Evolutionary conservation across 2,113 vertebrate genomes (phyloP).

Genomic region (Clarias gariepinus): DNA sequence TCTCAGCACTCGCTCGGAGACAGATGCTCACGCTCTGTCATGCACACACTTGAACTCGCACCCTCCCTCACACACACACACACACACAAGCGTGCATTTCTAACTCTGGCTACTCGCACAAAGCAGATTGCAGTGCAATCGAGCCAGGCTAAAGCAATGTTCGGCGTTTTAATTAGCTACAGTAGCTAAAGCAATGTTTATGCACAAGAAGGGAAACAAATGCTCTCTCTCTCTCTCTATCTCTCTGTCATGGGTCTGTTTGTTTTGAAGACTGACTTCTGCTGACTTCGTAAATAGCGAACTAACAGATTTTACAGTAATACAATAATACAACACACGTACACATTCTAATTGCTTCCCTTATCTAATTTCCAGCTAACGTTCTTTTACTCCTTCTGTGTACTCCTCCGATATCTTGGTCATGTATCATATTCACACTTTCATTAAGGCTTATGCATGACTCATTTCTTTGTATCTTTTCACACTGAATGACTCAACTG

Average conservation of each 20-base stretch:
- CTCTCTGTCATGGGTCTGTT: neutral
- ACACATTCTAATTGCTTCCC: neutral
- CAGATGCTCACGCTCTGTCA: constrained; percentile 19
- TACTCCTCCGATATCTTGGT: constrained; percentile 2
- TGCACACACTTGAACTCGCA: constrained; percentile 2
- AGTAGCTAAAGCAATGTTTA: constrained; percentile 21
- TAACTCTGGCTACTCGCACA: neutral
- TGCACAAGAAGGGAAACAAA: neutral
- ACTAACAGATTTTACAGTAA: neutral
- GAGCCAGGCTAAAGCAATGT: neutral
- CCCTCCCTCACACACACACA: neutral
- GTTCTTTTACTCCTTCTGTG: neutral
- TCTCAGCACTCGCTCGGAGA: constrained; percentile 1
- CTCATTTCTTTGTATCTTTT: constrained; percentile 2
- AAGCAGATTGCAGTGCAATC: constrained; percentile 32
- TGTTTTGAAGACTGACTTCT: neutral
- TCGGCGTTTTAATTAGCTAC: neutral
- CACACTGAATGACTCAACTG: constrained; percentile 6
- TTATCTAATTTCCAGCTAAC: neutral
- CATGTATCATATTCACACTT: constrained; percentile 5
- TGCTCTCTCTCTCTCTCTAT: neutral
- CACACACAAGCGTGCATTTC: neutral
- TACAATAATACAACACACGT: neutral
- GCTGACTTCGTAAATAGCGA: neutral
- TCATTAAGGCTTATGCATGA: constrained; percentile 14